Evolutionary conservation across 1,140 invertebrate species (phyloP).

Genomic region (Helicorthomorpha holstii): DNA sequence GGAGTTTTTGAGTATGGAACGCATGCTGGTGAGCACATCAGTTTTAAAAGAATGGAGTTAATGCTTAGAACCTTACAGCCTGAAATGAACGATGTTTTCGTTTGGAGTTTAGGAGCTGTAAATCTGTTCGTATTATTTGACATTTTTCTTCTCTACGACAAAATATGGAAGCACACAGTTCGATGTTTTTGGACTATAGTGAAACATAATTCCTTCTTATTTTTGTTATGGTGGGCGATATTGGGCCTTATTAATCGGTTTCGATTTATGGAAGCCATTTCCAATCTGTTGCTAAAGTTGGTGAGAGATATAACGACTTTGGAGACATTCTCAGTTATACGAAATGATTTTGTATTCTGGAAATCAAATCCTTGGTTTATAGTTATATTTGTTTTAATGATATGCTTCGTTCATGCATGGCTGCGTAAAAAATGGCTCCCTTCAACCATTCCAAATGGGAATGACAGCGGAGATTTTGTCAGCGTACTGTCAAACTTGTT

Average conservation of each 20-base stretch:
- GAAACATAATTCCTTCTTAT: conserved; percentile 29
- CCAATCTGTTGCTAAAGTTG: too few species aligned
- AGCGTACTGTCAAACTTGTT: conserved; percentile 19
- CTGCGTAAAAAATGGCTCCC: too few species aligned
- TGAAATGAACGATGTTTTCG: conserved; percentile 35
- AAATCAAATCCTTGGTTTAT: too few species aligned
- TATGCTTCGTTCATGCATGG: too few species aligned
- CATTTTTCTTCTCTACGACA: conserved; percentile 21
- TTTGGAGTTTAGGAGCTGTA: conserved; percentile 26
- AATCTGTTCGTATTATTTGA: conserved; percentile 30
- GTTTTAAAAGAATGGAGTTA: conserved; percentile 28
- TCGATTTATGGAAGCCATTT: conserved; percentile 20
- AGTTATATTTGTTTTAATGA: too few species aligned
- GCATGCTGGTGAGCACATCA: conserved; percentile 25
- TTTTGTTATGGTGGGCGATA: conserved; percentile 28
- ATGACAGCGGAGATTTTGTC: too few species aligned
- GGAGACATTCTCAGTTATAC: too few species aligned
- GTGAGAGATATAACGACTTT: too few species aligned
- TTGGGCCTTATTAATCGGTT: conserved; percentile 24
- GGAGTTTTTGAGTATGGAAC: conserved; percentile 26
- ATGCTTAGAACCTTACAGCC: conserved; percentile 30
- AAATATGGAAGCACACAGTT: conserved; percentile 21
- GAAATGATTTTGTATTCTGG: too few species aligned
- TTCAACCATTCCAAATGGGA: too few species aligned
- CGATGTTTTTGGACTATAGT: conserved; percentile 24